phyloP scores from a whole-genome alignment of 2,797 vertebrate species.

The Vipera ursinii region DNA sequence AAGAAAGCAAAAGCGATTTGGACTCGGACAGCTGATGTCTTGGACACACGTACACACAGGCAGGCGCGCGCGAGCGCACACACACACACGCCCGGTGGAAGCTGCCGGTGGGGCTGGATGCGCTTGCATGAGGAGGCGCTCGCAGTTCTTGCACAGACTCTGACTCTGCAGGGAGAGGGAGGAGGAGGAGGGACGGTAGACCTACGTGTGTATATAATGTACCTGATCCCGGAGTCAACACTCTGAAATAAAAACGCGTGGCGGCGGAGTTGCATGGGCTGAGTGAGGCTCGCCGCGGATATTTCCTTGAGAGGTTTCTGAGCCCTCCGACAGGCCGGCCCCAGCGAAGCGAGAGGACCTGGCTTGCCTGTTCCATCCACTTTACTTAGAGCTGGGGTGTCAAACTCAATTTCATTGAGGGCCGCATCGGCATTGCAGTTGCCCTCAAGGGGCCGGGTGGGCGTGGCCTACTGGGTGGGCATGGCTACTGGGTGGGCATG shows the following conservation, averaged over 20 bases:
- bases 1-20: slow-evolving; percentile 86
- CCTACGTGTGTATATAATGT: slow-evolving; percentile 80
- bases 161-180: slow-evolving; percentile 70
- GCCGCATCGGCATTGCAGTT: too few species aligned
- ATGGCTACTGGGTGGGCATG: too few species aligned
- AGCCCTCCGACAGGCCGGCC: neutral
- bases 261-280: slow-evolving; percentile 84
- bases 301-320: neutral
- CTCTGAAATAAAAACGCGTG: slow-evolving; percentile 74
- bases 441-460: too few species aligned
- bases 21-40: slow-evolving; percentile 94
- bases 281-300: slow-evolving; percentile 73
- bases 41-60: neutral
- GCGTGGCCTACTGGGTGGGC: too few species aligned
- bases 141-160: slow-evolving; percentile 76
- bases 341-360: neutral
- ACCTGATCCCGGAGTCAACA: slow-evolving; percentile 65
- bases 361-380: neutral
- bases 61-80: too few species aligned
- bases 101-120: neutral
- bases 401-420: too few species aligned
- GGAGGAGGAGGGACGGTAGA: slow-evolving; percentile 66
- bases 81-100: neutral
- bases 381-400: neutral
- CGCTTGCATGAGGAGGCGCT: slow-evolving; percentile 67